Base-by-base conservation (phyloP, 92 coral and sea anemone genomes). In the Epizoanthus rinbou region DNA sequence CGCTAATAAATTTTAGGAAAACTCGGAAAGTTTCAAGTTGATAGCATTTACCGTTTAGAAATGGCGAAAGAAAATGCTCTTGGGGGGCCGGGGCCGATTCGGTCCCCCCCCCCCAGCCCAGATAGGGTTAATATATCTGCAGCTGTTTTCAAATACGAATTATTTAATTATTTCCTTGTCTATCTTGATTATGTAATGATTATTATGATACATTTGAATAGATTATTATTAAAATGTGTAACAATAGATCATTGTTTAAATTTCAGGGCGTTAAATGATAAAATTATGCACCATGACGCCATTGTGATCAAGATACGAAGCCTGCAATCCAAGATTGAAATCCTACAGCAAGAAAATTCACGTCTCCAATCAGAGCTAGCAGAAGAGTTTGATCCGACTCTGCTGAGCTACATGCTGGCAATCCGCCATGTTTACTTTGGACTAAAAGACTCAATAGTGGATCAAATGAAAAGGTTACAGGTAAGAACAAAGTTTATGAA, bases 381-480 rank as follows among this genome's bases (percentile, higher is more conserved):
- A 25, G 80, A 74, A 17, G 80, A 74, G 10, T 74, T 74, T 35
- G 80, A 74, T 31, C 80, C 80, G 43, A 74, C 80, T 14, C 33
- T 74, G 65, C 8, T 74, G 47, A 74, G 80, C 33, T 74, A 74
- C 64, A 74, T 74, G 80, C 43, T 74, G 64, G 80, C 80, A 9
- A 74, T 74, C 22, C 80, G 80, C 43, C 65, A 74, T 17, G 80
- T 74, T 43, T 74, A 74, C 80, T 74, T 74, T 74, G 80, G 80
- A 2, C 80, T 74, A 5, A 74, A 74, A 74, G 80, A 74, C 59
- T 74, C 80, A 0, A 53, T 74, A 8, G 80, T 74, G 19, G 80
- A 74, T 4, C 80, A 74, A 22, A 74, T 74, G 80, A 74, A 74
- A 6, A 62, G 64, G 31, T 63, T 74, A 19, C 80, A 74, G 80